These are phyloP conservation scores for Irena cyanogastra DNA, from an alignment of 2,113 vertebrate species.

Conservation along the genomic window DNA sequence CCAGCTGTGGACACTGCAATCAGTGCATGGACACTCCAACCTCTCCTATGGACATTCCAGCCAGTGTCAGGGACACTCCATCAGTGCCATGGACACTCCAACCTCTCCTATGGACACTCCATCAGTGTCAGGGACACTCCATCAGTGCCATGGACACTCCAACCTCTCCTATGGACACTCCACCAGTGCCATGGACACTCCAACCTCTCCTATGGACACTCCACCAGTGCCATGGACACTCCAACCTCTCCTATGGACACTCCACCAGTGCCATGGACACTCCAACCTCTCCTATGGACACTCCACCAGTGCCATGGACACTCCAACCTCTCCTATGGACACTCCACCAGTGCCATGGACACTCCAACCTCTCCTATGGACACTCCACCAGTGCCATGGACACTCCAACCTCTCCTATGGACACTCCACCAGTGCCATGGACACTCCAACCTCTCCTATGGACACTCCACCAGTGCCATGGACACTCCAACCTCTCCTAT, in stretches of 20 bases:
- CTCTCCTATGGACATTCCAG: too few relatives aligned
- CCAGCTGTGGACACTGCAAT: background rate
- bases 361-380: accelerated
- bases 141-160: too few relatives aligned
- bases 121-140: too few relatives aligned
- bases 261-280: too few relatives aligned
- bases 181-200: too few relatives aligned
- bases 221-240: background rate
- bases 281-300: accelerated
- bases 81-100: accelerated
- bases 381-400: too few relatives aligned
- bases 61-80: too few relatives aligned
- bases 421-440: background rate
- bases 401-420: background rate
- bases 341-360: background rate
- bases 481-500: too few relatives aligned
- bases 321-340: too few relatives aligned
- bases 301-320: accelerated
- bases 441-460: too few relatives aligned
- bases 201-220: accelerated
- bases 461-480: too few relatives aligned
- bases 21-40: background rate
- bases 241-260: background rate
- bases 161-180: accelerated
- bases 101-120: background rate